phyloP scores from a whole-genome alignment of 2,797 vertebrate genomes.

The Acridotheres tristis region DNA sequence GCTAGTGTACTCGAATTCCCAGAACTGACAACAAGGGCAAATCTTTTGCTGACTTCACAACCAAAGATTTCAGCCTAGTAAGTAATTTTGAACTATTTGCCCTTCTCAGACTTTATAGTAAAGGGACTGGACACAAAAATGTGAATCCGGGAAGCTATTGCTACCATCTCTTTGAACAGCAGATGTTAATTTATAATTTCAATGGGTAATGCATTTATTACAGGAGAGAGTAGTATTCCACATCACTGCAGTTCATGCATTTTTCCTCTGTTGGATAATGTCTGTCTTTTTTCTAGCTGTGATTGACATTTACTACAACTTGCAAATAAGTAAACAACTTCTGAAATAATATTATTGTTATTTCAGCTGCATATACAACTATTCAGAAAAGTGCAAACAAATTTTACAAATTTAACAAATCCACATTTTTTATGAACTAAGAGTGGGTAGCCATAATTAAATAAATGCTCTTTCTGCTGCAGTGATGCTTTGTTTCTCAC shows the following conservation, averaged over 20 bases:
- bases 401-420: not conserved
- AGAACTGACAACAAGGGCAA: not conserved
- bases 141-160: not conserved
- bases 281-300: not conserved
- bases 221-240: not conserved
- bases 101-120: not conserved
- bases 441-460: not conserved
- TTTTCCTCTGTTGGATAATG: not conserved
- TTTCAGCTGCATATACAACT: not conserved
- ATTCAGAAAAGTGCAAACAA: not conserved
- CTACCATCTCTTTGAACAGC: not conserved
- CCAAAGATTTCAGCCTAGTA: not conserved
- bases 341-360: not conserved
- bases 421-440: not conserved
- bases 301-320: not conserved
- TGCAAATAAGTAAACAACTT: not conserved
- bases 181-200: not conserved
- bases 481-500: not conserved
- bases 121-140: not conserved
- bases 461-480: not conserved
- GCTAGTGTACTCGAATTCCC: rapidly evolving
- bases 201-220: not conserved
- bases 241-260: not conserved
- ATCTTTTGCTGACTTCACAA: slow-evolving; percentile 23
- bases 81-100: not conserved